Conservation (phyloP, 2,113 vertebrate genomes). For the Riparia riparia region DNA sequence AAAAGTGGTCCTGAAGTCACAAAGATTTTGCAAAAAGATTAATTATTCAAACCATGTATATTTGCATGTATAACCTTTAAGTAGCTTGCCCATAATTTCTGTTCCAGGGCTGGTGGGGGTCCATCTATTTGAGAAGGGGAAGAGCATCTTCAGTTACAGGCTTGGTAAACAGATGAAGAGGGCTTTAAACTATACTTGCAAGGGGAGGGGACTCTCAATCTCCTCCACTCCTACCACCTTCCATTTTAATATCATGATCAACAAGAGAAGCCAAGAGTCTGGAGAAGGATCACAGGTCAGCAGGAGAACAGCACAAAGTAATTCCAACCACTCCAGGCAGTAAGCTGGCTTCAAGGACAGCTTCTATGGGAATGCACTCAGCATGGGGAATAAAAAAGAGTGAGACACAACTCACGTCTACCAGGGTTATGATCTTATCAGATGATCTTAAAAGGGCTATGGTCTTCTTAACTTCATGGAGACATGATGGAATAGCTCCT, state of each 20-base stretch:
- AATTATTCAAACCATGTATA: background rate
- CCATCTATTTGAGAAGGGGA: background rate
- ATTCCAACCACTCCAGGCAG: background rate
- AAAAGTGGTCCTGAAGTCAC: background rate
- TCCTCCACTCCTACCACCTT: background rate
- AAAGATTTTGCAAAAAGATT: background rate
- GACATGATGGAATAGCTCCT: background rate
- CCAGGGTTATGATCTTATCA: background rate
- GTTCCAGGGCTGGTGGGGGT: background rate
- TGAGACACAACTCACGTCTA: accelerated
- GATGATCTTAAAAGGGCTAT: background rate
- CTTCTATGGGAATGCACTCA: background rate
- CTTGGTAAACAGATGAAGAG: background rate
- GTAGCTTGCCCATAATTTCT: background rate
- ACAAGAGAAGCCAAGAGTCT: background rate
- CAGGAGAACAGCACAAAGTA: background rate
- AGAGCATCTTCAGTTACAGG: background rate
- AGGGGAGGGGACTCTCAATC: background rate
- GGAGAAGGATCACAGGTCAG: background rate
- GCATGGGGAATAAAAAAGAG: background rate
- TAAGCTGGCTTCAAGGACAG: background rate
- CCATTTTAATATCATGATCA: background rate
- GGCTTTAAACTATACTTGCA: background rate
- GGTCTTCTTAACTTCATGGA: background rate
- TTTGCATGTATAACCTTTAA: background rate